Evolutionary conservation across 2,888 invertebrate species (phyloP).

Genomic region (Hetaerina titia): DNA sequence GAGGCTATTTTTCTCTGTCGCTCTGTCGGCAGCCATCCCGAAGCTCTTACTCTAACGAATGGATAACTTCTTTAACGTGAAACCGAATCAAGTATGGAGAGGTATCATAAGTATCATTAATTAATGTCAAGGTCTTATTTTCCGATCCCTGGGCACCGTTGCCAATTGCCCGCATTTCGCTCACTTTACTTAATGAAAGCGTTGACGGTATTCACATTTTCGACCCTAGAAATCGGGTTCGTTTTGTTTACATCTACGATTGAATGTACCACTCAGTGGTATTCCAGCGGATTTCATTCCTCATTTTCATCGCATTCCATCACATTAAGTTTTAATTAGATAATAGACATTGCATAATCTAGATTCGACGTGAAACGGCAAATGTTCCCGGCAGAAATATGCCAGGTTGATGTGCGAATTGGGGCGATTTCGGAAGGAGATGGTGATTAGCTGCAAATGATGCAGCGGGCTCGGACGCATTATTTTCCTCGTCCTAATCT

Average conservation of each 20-base stretch:
- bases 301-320: neutral
- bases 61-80: neutral
- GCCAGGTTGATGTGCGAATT: constrained; percentile 16
- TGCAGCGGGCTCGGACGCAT: neutral
- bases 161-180: neutral
- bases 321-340: neutral
- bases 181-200: neutral
- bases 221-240: neutral
- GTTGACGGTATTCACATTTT: neutral
- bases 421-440: neutral
- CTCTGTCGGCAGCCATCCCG: neutral
- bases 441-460: neutral
- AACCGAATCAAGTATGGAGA: neutral
- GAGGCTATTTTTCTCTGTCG: neutral
- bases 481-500: neutral
- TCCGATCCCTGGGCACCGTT: neutral
- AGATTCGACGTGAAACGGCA: neutral
- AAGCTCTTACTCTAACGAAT: neutral
- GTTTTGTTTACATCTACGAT: neutral
- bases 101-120: neutral
- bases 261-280: neutral
- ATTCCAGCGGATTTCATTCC: neutral
- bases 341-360: neutral
- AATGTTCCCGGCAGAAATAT: neutral
- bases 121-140: neutral